Evolutionary conservation across 1,140 invertebrate species (phyloP).

Genomic region (Lordiphosa mommai): DNA sequence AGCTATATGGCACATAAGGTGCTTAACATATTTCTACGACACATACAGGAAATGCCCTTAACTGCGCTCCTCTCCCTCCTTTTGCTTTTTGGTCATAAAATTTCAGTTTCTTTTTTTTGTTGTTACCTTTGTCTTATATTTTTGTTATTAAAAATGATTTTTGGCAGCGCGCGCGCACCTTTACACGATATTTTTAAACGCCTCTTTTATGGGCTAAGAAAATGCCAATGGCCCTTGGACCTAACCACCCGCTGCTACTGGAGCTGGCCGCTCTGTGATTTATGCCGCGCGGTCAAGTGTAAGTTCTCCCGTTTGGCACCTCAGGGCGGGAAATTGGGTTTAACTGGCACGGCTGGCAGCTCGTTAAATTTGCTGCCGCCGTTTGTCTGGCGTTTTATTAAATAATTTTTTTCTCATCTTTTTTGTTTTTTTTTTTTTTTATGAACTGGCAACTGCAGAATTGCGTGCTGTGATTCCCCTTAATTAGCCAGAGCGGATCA

Average conservation of each 20-base stretch:
- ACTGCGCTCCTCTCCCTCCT: background rate
- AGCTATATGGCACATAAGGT: too few species aligned
- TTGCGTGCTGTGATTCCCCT: conserved; percentile 67
- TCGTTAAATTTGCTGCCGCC: conserved; percentile 68
- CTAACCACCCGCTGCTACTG: background rate
- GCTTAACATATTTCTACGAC: too few species aligned
- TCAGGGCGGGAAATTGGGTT: conserved; percentile 64
- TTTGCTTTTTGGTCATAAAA: conserved; percentile 21
- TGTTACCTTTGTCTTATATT: conserved; percentile 52
- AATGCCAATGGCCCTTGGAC: conserved; percentile 19
- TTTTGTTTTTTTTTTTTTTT: conserved; percentile 32
- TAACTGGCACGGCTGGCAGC: conserved; percentile 59
- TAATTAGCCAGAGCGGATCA: conserved; percentile 59
- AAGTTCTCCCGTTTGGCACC: conserved; percentile 54
- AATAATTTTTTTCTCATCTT: conserved; percentile 46
- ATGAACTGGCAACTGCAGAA: conserved; percentile 52
- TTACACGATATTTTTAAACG: conserved; percentile 39
- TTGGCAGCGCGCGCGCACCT: conserved; percentile 38
- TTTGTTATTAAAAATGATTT: conserved; percentile 68
- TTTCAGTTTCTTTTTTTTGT: conserved; percentile 4
- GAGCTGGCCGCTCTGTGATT: conserved; percentile 37
- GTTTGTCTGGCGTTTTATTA: conserved; percentile 58
- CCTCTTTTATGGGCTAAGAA: conserved; percentile 54
- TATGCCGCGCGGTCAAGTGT: conserved; percentile 73
- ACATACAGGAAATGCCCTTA: background rate